Evolutionary conservation across 2,797 vertebrate species (phyloP).

Genomic region (Zenarchopterus dispar): DNA sequence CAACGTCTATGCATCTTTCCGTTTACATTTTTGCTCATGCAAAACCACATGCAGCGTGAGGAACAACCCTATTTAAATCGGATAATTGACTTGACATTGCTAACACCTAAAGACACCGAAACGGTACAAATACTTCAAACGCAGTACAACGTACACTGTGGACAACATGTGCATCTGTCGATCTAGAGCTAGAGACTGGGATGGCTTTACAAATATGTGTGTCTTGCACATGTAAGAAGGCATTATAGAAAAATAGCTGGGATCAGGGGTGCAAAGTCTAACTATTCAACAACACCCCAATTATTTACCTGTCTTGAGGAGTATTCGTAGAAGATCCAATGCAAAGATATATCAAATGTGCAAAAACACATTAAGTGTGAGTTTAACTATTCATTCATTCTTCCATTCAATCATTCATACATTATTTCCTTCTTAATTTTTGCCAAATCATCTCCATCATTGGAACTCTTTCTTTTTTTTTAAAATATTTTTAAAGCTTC

Average conservation of each 20-base stretch:
- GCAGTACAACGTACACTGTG: slow-evolving; percentile 88
- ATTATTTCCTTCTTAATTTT: slow-evolving; percentile 70
- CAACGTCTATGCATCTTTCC: slow-evolving; percentile 91
- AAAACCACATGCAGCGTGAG: slow-evolving; percentile 99
- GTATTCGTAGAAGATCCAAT: slow-evolving; percentile 97
- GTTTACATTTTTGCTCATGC: slow-evolving; percentile 93
- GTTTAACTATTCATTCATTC: slow-evolving; percentile 81
- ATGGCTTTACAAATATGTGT: slow-evolving; percentile 98
- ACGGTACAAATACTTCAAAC: slow-evolving; percentile 91
- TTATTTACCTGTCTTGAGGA: slow-evolving; percentile 97
- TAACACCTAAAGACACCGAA: slow-evolving; percentile 91
- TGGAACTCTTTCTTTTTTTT: slow-evolving; percentile 56
- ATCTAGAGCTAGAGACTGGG: slow-evolving; percentile 94
- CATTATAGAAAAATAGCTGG: slow-evolving; percentile 99
- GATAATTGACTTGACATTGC: slow-evolving; percentile 94
- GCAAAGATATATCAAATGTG: slow-evolving; percentile 99
- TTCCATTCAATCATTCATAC: slow-evolving; percentile 77
- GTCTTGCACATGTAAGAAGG: slow-evolving; percentile 99
- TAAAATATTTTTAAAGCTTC: slow-evolving; percentile 90
- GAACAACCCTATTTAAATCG: slow-evolving; percentile 88
- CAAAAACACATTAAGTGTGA: slow-evolving; percentile 99
- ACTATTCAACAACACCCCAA: slow-evolving; percentile 86
- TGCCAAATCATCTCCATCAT: slow-evolving; percentile 70
- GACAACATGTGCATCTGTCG: slow-evolving; percentile 92
- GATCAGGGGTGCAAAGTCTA: slow-evolving; percentile 88